Percentiles rank a stretch among this genome's conserved stretches.
Conservation (phyloP, 2,113 vertebrate genomes). For the Cichladusa arquata region DNA sequence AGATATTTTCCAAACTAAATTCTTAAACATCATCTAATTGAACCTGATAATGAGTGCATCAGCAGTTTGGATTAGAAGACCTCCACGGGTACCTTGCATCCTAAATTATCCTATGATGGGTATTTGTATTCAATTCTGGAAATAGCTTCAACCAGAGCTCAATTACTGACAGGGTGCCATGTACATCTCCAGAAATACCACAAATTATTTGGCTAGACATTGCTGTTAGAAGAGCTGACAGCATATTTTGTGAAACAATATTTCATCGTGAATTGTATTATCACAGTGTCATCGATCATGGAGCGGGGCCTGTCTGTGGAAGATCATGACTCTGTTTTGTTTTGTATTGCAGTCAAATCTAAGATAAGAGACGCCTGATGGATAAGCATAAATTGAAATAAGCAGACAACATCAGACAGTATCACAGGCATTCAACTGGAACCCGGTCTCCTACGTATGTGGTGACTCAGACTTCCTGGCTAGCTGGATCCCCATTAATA, state of each 20-base stretch:
- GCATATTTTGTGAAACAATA: background rate
- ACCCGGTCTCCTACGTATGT: background rate
- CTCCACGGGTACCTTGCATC: background rate
- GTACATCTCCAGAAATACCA: background rate
- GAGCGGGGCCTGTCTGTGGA: background rate
- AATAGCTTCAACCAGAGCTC: background rate
- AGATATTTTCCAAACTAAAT: background rate
- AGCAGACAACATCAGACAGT: background rate
- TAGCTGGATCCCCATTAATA: background rate
- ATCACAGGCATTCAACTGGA: background rate
- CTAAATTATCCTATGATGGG: background rate
- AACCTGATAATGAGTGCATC: background rate
- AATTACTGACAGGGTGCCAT: background rate
- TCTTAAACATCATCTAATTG: background rate
- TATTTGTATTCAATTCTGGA: background rate
- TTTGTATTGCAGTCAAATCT: background rate
- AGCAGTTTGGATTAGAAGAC: background rate
- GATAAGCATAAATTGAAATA: conserved; percentile 9
- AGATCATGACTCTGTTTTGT: background rate
- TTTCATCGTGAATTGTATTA: background rate
- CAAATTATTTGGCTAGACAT: background rate
- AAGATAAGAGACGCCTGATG: background rate
- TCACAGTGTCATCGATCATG: background rate
- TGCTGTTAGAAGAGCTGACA: background rate
- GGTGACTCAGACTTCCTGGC: background rate